Evolutionary conservation across 2,113 vertebrate species (phyloP), one percentile per base, ranked within the genome.

Genomic region (Microcebus griseorufus): DNA sequence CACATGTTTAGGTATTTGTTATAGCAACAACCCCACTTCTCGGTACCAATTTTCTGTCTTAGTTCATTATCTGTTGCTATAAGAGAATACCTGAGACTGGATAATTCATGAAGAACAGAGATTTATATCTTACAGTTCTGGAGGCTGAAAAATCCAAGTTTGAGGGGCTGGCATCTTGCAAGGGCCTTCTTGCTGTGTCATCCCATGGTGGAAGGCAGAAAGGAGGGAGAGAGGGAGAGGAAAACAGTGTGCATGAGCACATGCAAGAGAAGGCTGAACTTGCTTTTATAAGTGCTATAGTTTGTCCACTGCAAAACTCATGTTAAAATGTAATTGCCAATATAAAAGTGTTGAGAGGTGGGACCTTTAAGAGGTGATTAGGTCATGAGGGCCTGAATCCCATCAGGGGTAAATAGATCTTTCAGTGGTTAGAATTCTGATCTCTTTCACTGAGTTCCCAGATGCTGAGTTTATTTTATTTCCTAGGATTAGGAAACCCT

Each of bases 381-480:
- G 27, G 42, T 76, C 73, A 48, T 48, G 45, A 75, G 27, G 73
- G 9, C 27, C 3, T 53, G 39, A 48, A 48, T 37, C 60, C 51
- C 34, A 32, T 32, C 37, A 34, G 65, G 37, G 32, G 8, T 45
- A 58, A 92, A n/a, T 45, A 39, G 32, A 64, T 18, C 48, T 64
- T 7, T 16, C 20, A 20, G 23, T 64, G 4, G 13, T 81, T 58
- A 45, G 12, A 37, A 79, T 23, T 88, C 51, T 32, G 34, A n/a
- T 85, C 64, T 85, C 45, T 91, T 93, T 90, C 34, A 29, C 2
- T 80, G 70, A 84, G 14, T 64, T 93, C 42, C 39, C n/a, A 51
- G 80, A 78, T 62, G 9, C 62, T 90, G 37, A 94, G 29, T 83
- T 94, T 86, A 58, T 97, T 58, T 76, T 45, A 25, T 76, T 72